These are phyloP conservation scores for Hyposoter dolosus DNA, from an alignment of 2,888 invertebrate species.

Conservation along the genomic window DNA sequence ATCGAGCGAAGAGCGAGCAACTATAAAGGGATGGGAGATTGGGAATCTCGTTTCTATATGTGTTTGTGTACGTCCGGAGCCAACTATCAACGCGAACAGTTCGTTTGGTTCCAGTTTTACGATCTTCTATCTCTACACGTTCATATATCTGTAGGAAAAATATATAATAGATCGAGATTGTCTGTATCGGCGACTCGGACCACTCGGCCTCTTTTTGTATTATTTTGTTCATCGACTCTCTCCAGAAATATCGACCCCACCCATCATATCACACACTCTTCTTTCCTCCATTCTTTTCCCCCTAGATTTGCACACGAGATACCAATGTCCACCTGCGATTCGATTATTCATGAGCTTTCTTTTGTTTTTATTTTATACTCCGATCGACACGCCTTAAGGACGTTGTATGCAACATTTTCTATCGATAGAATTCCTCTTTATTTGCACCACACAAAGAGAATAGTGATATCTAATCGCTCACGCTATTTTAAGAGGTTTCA, in stretches of 20 bases:
- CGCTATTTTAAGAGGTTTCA: too few relatives aligned
- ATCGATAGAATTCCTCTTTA: too few relatives aligned
- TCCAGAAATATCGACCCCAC: constrained; percentile 65
- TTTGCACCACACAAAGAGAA: too few relatives aligned
- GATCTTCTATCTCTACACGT: constrained; percentile 69
- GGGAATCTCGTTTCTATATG: constrained; percentile 26
- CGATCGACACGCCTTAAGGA: background rate
- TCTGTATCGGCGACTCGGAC: constrained; percentile 48
- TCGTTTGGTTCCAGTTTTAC: constrained; percentile 81
- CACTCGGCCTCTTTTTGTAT: constrained; percentile 75
- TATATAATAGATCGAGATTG: constrained; percentile 47
- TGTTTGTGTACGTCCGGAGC: constrained; percentile 59
- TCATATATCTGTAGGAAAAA: constrained; percentile 24
- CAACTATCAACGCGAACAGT: constrained; percentile 81
- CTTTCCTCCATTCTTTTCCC: constrained; percentile 26
- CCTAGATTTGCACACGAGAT: background rate
- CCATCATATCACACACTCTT: constrained; percentile 49
- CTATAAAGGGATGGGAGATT: constrained; percentile 66
- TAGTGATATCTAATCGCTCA: too few relatives aligned
- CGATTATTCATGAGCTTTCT: background rate
- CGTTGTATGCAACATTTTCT: too few relatives aligned
- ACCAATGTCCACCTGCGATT: background rate
- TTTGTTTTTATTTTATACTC: background rate
- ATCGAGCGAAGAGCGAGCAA: constrained; percentile 48
- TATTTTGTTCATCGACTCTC: constrained; percentile 77